Base-by-base conservation (phyloP, 2,797 vertebrate species). In the Alca torda region DNA sequence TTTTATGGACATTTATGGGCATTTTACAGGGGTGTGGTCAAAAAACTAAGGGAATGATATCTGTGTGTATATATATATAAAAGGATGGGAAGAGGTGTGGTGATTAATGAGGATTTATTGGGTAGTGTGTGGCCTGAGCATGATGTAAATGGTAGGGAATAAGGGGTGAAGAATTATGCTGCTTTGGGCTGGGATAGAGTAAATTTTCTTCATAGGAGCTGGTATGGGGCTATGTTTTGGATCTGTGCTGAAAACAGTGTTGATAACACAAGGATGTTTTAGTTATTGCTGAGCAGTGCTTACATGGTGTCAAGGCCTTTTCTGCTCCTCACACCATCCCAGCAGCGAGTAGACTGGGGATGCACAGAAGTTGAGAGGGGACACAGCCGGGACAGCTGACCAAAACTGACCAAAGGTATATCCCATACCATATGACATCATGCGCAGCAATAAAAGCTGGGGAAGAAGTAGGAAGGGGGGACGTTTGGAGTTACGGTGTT, bases 401-500 rank as follows among this genome's bases (percentile, higher is more conserved):
- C 45, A 31, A 54, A 70, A 24, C 24, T 60, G 50, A 39, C 20
- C 35, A 30, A 57, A 57, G 70, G 35, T 35, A 17, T 57, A 41
- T 48, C 3, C 82, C 25, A 35, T 4, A 24, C 51, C 30, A 20
- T 67, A 50, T 30, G 16, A 5, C 24, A 14, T 16, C 25, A 41
- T 16, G 10, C 24, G 57, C 11, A 75, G 53, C 43, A 24, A 30
- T 20, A n/a, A 57, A 48, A 78, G 8, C 56, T 69, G 15, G 6
- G 64, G 25, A 68, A 53, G 31, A 6, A 41, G 15, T 10, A n/a
- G 41, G 12, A 60, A 60, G 13, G 7, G 9, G 11, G 13, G 13
- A 45, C 2, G 2, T 53, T 31, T 2, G 3, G 50, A 39, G 7
- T 68, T 8, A 67, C 2, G 13, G 16, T 3, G 1, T 72, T 83